Percentiles rank a stretch among this genome's conserved stretches.
phyloP scores from a whole-genome alignment of 2,797 vertebrate genomes.

The Pristis pectinata region DNA sequence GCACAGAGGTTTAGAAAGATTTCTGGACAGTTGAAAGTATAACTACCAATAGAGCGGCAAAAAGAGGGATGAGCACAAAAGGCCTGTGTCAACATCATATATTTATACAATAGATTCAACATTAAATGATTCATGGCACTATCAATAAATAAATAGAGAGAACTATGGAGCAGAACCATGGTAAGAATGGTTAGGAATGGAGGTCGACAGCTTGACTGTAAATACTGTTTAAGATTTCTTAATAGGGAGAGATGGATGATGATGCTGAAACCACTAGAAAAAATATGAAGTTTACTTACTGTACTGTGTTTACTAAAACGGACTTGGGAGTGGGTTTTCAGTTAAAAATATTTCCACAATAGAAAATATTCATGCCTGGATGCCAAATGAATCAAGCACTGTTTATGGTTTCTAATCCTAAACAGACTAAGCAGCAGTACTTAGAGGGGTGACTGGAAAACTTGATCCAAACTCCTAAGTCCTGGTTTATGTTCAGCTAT shows the following conservation, averaged over 20 bases:
- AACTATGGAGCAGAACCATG: neutral
- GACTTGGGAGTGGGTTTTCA: neutral
- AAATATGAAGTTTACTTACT: neutral
- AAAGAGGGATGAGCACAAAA: neutral
- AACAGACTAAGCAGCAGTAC: too few relatives aligned
- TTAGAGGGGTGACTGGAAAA: too few relatives aligned
- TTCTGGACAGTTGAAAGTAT: neutral
- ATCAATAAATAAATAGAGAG: neutral
- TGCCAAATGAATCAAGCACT: too few relatives aligned
- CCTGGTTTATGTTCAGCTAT: too few relatives aligned
- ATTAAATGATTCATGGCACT: neutral
- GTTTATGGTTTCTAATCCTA: too few relatives aligned
- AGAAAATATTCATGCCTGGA: too few relatives aligned
- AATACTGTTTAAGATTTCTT: neutral
- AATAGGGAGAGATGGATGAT: neutral
- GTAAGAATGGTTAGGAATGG: neutral
- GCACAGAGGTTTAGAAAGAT: neutral
- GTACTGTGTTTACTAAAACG: neutral
- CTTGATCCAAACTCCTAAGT: too few relatives aligned
- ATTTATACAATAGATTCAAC: neutral
- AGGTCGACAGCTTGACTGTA: neutral
- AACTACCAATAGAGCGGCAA: neutral
- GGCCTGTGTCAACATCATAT: neutral
- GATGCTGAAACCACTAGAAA: neutral
- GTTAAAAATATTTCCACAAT: neutral